Evolutionary conservation across 2,113 vertebrate genomes (phyloP), one percentile per base, ranked within the genome.

Genomic region (Microcebus griseorufus): DNA sequence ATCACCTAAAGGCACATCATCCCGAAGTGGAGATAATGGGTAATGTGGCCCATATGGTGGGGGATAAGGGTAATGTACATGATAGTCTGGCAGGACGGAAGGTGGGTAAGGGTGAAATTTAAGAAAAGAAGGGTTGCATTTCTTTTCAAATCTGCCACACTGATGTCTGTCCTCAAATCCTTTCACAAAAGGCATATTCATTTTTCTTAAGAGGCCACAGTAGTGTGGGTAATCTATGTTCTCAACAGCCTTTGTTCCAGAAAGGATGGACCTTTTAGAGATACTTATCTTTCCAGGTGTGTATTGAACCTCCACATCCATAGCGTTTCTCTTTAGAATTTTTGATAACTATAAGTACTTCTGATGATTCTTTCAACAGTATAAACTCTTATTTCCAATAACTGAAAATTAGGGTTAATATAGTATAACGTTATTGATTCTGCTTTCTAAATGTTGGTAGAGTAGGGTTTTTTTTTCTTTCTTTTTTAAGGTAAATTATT

Each of bases 1-100:
- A 76, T 99, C 98, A 48, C 91, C 27, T 67, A 99, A 93, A 5
- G 98, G 48, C 42, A 98, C 90, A 18, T 98, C 97, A 20, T 98
- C 93, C 9, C 98, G 48, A 60, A 97, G 96, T 5, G 98, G 99
- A 69, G 98, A 98, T 83, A 99, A 94, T n/a, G 96, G 62, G 6
- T 97, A 96, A 3, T 42, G 39, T 0, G 14, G 60, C 23, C 96
- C 84, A 13, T 2, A 81, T 0, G 96, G 95, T 22, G 84, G 90
- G 0, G 95, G 93, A 48, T 98, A 97, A 5, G 97, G 94, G 51
- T 89, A 95, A 34, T 97, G 97, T 76, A 98, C 72, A 84, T 96
- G 72, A 6, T 96, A 95, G 12, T 72, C 42, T 0, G n/a, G 76
- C 12, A 96, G 34, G 6, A 2, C 64, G 10, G 96, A 95, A 79